Conservation (phyloP, 1,140 invertebrate species). For the Telenomus remus region DNA sequence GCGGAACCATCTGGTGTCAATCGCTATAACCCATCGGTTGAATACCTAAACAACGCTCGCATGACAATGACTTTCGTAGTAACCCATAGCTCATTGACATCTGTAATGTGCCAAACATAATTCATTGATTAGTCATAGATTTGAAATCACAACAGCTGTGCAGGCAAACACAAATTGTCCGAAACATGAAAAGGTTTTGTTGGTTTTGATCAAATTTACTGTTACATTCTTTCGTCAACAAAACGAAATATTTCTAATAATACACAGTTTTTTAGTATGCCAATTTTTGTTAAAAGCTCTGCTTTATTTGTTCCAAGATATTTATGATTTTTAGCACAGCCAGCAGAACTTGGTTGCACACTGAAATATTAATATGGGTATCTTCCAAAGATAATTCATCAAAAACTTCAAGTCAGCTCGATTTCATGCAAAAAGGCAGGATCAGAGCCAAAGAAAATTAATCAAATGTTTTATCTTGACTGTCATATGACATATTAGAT, state of each 20-base stretch:
- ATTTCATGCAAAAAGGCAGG: conserved; percentile 53
- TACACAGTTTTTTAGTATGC: no score
- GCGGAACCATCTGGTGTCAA: conserved; percentile 33
- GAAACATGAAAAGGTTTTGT: conserved; percentile 7
- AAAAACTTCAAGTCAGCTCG: conserved; percentile 59
- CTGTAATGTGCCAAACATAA: conserved; percentile 3
- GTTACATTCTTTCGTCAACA: no score
- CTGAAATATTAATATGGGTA: no score
- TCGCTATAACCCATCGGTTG: conserved; percentile 12
- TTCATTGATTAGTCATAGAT: not conserved
- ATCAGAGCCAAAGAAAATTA: conserved; percentile 64
- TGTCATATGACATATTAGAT: conserved; percentile 62
- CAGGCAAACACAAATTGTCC: no score
- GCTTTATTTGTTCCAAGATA: no score
- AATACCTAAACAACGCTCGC: conserved; percentile 8
- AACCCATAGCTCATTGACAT: conserved; percentile 12
- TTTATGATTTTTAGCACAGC: no score
- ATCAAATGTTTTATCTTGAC: conserved; percentile 70
- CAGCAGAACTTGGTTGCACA: no score
- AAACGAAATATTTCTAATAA: no score
- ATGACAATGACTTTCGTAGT: conserved; percentile 32
- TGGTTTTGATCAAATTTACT: no score
- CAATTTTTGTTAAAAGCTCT: no score
- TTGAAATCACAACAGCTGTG: not conserved
- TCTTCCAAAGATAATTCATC: conserved; percentile 38